A percentile compares a stretch with the other conserved stretches of the same genome.
These are phyloP conservation scores for Ditula angustiorana DNA, from an alignment of 2,888 invertebrate genomes.

Conservation along the genomic window DNA sequence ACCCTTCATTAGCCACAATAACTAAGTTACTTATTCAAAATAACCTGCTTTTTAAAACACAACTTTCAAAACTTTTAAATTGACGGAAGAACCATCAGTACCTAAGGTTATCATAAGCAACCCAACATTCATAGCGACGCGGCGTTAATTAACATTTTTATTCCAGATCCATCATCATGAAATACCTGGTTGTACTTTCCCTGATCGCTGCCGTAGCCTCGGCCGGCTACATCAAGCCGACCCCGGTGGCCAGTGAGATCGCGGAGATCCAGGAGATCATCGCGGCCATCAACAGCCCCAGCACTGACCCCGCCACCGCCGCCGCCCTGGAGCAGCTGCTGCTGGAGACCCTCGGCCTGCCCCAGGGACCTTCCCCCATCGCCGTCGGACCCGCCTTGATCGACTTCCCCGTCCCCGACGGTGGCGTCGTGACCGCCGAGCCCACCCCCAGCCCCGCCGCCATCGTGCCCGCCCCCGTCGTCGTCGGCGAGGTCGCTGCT, in stretches of 20 bases:
- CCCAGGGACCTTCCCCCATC: constrained; percentile 46
- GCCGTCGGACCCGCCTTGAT: constrained; percentile 49
- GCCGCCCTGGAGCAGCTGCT: constrained; percentile 48
- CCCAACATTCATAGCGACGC: too few relatives aligned
- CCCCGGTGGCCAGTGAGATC: constrained; percentile 43
- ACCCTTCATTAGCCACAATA: too few relatives aligned
- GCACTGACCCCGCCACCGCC: constrained; percentile 64
- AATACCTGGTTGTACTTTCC: constrained; percentile 66
- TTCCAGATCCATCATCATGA: constrained; percentile 64
- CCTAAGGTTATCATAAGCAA: too few relatives aligned
- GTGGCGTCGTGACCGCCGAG: constrained; percentile 13
- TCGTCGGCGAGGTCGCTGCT: constrained; percentile 38
- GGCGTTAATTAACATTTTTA: background rate
- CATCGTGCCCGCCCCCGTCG: constrained; percentile 47
- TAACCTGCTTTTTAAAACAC: too few relatives aligned
- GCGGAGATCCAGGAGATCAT: constrained; percentile 56
- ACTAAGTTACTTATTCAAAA: background rate
- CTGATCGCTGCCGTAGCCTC: constrained; percentile 65
- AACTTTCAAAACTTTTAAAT: too few relatives aligned
- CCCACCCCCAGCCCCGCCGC: constrained; percentile 48
- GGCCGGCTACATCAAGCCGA: constrained; percentile 52
- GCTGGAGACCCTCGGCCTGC: constrained; percentile 47
- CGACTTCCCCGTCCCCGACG: constrained; percentile 31
- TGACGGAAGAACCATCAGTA: too few relatives aligned
- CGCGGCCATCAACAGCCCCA: constrained; percentile 64